Evolutionary conservation across 2,113 vertebrate genomes (phyloP).

Genomic region (Channa argus): DNA sequence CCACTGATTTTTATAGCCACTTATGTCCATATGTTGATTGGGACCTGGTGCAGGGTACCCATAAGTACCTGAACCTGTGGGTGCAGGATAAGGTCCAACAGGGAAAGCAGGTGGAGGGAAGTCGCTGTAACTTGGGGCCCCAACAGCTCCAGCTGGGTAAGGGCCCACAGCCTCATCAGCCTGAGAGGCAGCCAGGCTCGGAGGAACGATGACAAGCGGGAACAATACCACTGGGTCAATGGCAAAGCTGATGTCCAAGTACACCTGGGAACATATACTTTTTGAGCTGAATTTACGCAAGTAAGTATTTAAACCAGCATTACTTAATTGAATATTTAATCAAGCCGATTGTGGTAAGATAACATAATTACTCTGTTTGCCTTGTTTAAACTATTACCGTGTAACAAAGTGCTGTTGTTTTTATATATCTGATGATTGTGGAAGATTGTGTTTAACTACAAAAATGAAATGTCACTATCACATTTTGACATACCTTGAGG

Average conservation of each 20-base stretch:
- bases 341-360: no score
- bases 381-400: no score
- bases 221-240: slow-evolving; percentile 67
- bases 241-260: slow-evolving; percentile 76
- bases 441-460: no score
- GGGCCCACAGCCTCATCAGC: slow-evolving; percentile 1
- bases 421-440: no score
- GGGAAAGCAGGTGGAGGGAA: slow-evolving; percentile 33
- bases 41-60: slow-evolving; percentile 33
- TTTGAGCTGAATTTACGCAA: neutral
- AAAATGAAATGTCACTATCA: neutral
- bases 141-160: slow-evolving; percentile 2
- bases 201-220: slow-evolving; percentile 65
- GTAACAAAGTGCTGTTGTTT: no score
- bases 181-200: neutral
- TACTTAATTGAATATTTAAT: no score
- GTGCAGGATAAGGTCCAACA: neutral
- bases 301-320: neutral
- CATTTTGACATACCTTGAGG: slow-evolving; percentile 64
- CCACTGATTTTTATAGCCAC: slow-evolving; percentile 25
- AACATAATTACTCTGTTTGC: no score
- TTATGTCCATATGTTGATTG: slow-evolving; percentile 3
- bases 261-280: slow-evolving; percentile 58
- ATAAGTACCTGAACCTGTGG: neutral
- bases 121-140: slow-evolving; percentile 31